Percentiles rank a stretch among this genome's conserved stretches.
Conservation (phyloP, 1,140 invertebrate genomes). For the Drosophila paulistorum region DNA sequence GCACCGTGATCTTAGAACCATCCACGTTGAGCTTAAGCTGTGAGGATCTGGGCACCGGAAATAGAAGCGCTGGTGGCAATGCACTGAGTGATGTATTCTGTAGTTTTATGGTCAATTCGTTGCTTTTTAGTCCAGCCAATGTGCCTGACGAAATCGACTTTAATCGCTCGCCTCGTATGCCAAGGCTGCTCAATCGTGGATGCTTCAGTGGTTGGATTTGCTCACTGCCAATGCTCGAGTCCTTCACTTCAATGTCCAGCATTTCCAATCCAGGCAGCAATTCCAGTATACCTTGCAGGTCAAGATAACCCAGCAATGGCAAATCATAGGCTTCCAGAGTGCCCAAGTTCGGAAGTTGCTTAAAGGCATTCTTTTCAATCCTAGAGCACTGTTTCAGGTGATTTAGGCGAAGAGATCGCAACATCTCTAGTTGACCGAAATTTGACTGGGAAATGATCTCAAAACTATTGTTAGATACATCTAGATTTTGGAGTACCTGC, state of each 20-base stretch:
- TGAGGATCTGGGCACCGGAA: constrained; percentile 94
- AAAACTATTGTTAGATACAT: constrained; percentile 92
- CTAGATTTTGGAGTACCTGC: constrained; percentile 87
- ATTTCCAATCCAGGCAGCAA: constrained; percentile 87
- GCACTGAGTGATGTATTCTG: constrained; percentile 91
- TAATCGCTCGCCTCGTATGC: constrained; percentile 89
- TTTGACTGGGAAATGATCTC: constrained; percentile 88
- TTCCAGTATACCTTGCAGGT: constrained; percentile 91
- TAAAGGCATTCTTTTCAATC: constrained; percentile 93
- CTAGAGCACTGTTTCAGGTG: constrained; percentile 88
- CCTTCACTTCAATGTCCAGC: constrained; percentile 94
- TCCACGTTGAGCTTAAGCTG: constrained; percentile 90
- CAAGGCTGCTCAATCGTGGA: constrained; percentile 89
- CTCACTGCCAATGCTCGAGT: constrained; percentile 90
- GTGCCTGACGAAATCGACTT: constrained; percentile 92
- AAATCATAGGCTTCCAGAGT: constrained; percentile 89
- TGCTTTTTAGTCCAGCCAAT: constrained; percentile 90
- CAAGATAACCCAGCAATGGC: constrained; percentile 91
- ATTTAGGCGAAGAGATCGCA: constrained; percentile 87
- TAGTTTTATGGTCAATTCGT: constrained; percentile 88
- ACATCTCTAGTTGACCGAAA: constrained; percentile 87
- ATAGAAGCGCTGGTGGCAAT: constrained; percentile 91
- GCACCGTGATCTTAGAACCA: constrained; percentile 89
- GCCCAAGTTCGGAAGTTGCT: constrained; percentile 87
- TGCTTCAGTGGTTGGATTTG: constrained; percentile 91